phyloP scores from a whole-genome alignment of 2,113 vertebrate species.

The Phyllostomus hastatus region DNA sequence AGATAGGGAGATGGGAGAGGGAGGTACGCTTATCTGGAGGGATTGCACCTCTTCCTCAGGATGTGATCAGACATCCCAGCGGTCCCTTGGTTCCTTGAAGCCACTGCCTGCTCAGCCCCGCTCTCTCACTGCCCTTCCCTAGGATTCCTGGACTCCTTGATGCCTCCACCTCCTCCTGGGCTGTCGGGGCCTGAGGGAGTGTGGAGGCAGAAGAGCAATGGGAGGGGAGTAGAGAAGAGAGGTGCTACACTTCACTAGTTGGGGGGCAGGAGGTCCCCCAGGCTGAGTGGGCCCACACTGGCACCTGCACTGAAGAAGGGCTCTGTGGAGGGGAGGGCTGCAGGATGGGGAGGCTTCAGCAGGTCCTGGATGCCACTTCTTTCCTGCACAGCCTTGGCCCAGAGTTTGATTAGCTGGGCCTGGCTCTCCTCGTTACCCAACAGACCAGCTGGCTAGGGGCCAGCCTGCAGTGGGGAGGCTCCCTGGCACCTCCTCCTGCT shows the following conservation, averaged over 20 bases:
- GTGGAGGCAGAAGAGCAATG: background rate
- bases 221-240: background rate
- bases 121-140: background rate
- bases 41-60: background rate
- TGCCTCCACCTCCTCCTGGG: background rate
- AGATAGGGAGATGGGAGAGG: background rate
- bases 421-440: slow-evolving; percentile 69
- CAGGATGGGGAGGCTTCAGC: background rate
- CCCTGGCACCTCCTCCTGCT: slow-evolving; percentile 62
- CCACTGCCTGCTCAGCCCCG: background rate
- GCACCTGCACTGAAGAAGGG: background rate
- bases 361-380: background rate
- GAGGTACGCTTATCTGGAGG: background rate
- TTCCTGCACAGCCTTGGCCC: background rate
- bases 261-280: background rate
- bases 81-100: background rate
- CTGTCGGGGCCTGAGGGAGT: background rate
- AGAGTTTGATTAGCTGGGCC: slow-evolving; percentile 77
- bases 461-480: slow-evolving; percentile 60
- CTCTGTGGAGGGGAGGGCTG: background rate
- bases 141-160: background rate
- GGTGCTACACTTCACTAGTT: rapidly evolving
- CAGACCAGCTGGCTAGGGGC: slow-evolving; percentile 60
- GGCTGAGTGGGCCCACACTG: background rate
- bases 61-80: background rate